Evolutionary conservation across 2,797 vertebrate species (phyloP), one percentile per base, ranked within the genome.

Genomic region (Astyanax mexicanus): DNA sequence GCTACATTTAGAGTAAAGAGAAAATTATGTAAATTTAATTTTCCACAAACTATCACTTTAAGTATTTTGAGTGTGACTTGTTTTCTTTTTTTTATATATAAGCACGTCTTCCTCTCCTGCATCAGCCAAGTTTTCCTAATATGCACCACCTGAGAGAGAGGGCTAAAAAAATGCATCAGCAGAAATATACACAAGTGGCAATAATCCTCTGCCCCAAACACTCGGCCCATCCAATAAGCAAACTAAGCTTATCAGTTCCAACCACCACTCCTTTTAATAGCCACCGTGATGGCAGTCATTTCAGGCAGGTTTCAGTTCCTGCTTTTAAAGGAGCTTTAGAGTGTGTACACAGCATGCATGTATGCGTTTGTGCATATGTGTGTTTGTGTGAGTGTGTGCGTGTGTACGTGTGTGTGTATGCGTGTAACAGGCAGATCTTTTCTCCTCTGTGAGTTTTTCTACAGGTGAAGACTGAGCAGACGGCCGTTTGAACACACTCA

Each of bases 101-200:
- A 81, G 82, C 83, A 80, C 70, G 83, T 88, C 87, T 83, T 81
- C 84, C 88, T 92, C 87, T 86, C 91, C 88, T 84, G 88, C 90
- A 89, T 90, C 91, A 89, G 92, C 89, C 87, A 78, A 88, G 85
- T 86, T 90, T 89, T 91, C 92, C 86, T 90, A 91, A 92, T 86
- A 89, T 85, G 60, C 42, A 84, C 83, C 89, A 89, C 90, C 88
- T 92, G 93, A 92, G 89, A 89, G 89, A 86, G 85, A 87, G 86
- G 92, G 91, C 88, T 82, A 92, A 92, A 90, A 87, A 89, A 91
- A 91, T 85, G 89, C 90, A 92, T 93, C 91, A 92, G 91, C 92
- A 92, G 87, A 93, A 93, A 93, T 87, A 84, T 71, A 89, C 89
- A 90, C 90, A 92, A 81, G 87, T 90, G 89, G 90, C 89, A 90